Conservation (phyloP, 2,113 vertebrate genomes). For the Apodemus speciosus region DNA sequence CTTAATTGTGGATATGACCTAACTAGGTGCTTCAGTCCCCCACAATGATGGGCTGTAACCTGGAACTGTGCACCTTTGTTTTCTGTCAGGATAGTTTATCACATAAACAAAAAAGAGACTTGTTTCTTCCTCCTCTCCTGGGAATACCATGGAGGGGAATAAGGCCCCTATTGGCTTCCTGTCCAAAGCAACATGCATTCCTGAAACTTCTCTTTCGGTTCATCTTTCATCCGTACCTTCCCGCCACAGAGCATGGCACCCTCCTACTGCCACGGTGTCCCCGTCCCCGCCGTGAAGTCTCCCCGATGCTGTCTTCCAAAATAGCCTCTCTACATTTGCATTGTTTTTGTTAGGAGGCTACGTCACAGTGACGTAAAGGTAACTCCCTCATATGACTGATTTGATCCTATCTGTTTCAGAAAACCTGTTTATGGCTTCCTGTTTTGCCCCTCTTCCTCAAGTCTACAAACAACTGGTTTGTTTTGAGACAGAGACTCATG, state of each 20-base stretch:
- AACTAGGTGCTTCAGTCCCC: background rate
- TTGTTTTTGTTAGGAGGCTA: background rate
- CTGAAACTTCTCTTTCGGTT: background rate
- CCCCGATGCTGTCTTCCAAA: background rate
- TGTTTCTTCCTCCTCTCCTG: background rate
- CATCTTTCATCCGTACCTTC: background rate
- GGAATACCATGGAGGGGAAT: background rate
- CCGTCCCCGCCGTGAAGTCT: background rate
- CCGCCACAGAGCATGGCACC: background rate
- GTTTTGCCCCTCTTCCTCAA: too few relatives aligned
- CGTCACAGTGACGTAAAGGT: background rate
- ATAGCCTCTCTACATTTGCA: background rate
- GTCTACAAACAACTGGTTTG: background rate
- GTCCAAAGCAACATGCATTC: background rate
- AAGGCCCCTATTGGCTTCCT: background rate
- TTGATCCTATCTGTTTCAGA: background rate
- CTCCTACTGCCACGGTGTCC: too few relatives aligned
- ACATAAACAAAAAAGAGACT: background rate
- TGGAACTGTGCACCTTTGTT: background rate
- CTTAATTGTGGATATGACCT: background rate
- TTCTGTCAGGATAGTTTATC: background rate
- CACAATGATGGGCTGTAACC: background rate
- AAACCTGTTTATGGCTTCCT: background rate
- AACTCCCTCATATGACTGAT: background rate
- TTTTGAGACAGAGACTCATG: background rate